Conservation (phyloP, 2,113 vertebrate genomes). For the Cinclus cinclus region DNA sequence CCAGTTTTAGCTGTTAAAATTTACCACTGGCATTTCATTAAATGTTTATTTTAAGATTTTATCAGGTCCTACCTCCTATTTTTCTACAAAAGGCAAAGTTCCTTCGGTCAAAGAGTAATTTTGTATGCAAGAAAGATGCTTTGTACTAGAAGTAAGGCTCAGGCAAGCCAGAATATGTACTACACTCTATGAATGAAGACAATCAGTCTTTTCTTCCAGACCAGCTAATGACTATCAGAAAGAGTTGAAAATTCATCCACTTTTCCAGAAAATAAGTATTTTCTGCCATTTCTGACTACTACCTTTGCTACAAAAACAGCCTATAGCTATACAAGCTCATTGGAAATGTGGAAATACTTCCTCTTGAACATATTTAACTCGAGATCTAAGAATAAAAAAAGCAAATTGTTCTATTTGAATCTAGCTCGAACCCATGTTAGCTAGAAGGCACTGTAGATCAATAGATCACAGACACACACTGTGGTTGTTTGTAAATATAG, state of each 20-base stretch:
- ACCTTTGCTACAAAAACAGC: constrained; percentile 33
- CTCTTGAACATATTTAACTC: background rate
- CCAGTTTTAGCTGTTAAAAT: background rate
- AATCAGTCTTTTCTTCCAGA: constrained; percentile 54
- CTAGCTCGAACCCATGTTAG: background rate
- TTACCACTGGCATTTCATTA: background rate
- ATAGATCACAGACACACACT: background rate
- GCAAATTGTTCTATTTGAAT: background rate
- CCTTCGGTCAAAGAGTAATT: background rate
- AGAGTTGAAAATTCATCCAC: constrained; percentile 46
- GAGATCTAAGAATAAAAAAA: background rate
- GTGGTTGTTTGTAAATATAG: background rate
- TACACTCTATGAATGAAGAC: constrained; percentile 27
- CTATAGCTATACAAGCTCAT: background rate
- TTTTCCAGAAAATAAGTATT: constrained; percentile 58
- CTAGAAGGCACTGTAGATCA: background rate
- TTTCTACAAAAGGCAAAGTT: background rate
- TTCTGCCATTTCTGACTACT: constrained; percentile 50
- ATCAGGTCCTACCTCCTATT: background rate
- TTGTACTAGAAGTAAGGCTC: constrained; percentile 10
- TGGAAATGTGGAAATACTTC: background rate
- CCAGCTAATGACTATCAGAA: constrained; percentile 52
- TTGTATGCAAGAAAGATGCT: background rate
- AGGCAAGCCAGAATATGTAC: constrained; percentile 35
- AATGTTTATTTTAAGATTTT: constrained; percentile 8